These are phyloP conservation scores for Myathropa florea DNA, from an alignment of 2,888 invertebrate species.

Conservation along the genomic window DNA sequence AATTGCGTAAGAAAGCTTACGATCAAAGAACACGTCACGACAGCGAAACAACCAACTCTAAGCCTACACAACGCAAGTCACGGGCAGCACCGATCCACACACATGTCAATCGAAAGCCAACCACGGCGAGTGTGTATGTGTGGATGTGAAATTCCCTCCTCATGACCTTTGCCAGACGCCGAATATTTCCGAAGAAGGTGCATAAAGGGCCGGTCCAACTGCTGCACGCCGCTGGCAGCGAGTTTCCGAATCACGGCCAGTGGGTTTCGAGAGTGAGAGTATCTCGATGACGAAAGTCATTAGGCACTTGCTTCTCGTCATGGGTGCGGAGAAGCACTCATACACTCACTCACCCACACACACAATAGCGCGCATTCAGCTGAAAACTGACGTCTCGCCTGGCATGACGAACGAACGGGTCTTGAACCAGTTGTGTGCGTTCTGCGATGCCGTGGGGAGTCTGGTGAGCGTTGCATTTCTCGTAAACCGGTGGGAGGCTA, in stretches of 20 bases:
- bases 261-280: neutral
- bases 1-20: neutral
- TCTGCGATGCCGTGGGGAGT: neutral
- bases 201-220: neutral
- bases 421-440: neutral
- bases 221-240: neutral
- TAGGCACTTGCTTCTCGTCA: neutral
- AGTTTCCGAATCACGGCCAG: neutral
- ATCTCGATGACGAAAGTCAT: neutral
- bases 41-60: neutral
- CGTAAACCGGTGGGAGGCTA: neutral
- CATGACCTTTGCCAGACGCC: neutral
- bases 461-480: neutral
- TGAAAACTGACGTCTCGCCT: neutral
- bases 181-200: neutral
- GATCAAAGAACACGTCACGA: constrained; percentile 21
- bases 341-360: neutral
- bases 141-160: neutral
- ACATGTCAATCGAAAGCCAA: neutral
- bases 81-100: neutral
- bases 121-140: neutral
- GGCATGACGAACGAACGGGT: neutral
- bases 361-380: neutral
- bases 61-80: constrained; percentile 1
- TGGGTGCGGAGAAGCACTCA: too few relatives aligned